A percentile compares a stretch with the other conserved stretches of the same genome.
Evolutionary conservation across 2,113 vertebrate species (phyloP).

Genomic region (Coptodon rendalli): DNA sequence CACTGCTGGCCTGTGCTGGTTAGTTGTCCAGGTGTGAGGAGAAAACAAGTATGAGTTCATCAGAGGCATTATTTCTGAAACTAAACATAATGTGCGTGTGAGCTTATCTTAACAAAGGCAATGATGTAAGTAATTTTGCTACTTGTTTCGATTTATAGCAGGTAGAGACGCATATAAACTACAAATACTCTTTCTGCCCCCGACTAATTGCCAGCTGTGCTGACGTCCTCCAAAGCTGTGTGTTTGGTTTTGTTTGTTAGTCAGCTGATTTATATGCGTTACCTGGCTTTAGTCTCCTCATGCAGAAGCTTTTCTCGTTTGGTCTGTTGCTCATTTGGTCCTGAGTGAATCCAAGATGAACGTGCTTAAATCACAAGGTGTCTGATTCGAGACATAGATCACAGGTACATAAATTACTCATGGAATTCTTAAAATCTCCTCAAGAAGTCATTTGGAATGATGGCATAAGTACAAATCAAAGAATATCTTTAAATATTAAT

Average conservation of each 20-base stretch:
- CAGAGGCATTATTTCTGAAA: not conserved
- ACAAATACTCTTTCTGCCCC: not conserved
- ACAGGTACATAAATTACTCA: not conserved
- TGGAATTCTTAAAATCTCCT: not conserved
- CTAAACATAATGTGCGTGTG: not conserved
- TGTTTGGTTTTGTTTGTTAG: not conserved
- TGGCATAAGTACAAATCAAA: not conserved
- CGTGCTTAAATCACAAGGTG: not conserved
- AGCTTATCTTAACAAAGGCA: not conserved
- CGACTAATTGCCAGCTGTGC: not conserved
- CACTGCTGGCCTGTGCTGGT: not conserved
- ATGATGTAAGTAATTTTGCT: not conserved
- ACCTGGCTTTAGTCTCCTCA: not conserved
- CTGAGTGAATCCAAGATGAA: not conserved
- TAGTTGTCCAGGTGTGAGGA: not conserved
- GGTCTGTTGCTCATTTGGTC: not conserved
- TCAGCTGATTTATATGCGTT: not conserved
- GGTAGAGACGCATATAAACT: not conserved
- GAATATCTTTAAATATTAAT: not conserved
- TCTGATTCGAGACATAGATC: not conserved
- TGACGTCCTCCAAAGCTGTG: no score
- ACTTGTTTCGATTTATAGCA: accelerated
- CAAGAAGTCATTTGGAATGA: not conserved
- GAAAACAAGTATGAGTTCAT: not conserved
- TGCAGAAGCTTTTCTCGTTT: not conserved